These are phyloP conservation scores for Stenodera caucasica DNA, from an alignment of 2,888 invertebrate species.

Conservation along the genomic window DNA sequence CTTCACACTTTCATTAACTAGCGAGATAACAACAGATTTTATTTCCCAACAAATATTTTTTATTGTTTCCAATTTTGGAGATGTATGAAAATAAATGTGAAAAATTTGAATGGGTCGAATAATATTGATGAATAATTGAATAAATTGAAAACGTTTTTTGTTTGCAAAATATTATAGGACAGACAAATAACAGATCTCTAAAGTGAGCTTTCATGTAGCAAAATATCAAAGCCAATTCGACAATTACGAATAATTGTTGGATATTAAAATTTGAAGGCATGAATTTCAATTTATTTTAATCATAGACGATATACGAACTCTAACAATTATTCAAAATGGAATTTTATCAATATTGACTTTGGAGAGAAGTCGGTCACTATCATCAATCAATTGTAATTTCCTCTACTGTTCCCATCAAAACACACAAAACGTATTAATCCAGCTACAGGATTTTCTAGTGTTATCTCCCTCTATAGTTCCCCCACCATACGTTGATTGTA, in stretches of 20 bases:
- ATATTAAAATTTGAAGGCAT: background rate
- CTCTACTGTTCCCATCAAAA: background rate
- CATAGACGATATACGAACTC: background rate
- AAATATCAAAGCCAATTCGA: background rate
- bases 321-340: background rate
- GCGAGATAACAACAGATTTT: too few relatives aligned
- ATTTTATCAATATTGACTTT: background rate
- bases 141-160: background rate
- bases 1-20: too few relatives aligned
- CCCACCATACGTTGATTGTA: conserved; percentile 7
- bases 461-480: too few relatives aligned
- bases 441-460: too few relatives aligned
- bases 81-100: background rate
- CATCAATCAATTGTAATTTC: conserved; percentile 7
- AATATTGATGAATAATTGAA: background rate
- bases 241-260: background rate
- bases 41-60: too few relatives aligned
- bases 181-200: background rate
- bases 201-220: background rate
- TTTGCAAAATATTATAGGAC: background rate
- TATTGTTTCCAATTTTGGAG: background rate
- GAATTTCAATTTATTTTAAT: too few relatives aligned
- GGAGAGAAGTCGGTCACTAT: background rate
- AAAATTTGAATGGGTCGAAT: background rate
- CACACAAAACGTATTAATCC: background rate